Percentiles rank a stretch among this genome's conserved stretches.
phyloP scores from a whole-genome alignment of 2,113 vertebrate species.

The Siniperca chuatsi region DNA sequence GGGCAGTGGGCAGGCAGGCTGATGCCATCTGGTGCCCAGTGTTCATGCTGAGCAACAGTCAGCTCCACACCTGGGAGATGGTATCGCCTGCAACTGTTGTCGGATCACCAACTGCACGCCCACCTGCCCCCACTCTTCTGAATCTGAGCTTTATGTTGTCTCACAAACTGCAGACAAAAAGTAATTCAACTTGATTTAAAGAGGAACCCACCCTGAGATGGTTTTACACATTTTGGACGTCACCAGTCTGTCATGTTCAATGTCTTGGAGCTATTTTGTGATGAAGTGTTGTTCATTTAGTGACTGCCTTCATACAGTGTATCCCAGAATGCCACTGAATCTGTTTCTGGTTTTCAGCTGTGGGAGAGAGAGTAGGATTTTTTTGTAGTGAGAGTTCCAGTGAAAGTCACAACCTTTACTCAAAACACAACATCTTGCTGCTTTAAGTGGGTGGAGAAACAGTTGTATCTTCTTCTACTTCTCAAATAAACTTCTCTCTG shows the following conservation, averaged over 20 bases:
- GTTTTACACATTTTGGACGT: conserved; percentile 8
- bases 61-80: conserved; percentile 75
- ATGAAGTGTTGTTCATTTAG: neutral
- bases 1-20: conserved; percentile 49
- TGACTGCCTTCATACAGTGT: neutral
- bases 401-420: neutral
- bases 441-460: conserved; percentile 9
- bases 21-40: conserved; percentile 74
- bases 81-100: conserved; percentile 66
- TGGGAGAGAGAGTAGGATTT: neutral
- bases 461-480: neutral
- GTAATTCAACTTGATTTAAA: conserved; percentile 20
- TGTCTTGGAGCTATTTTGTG: neutral
- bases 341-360: conserved; percentile 9
- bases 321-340: neutral
- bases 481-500: neutral
- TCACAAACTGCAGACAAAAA: neutral
- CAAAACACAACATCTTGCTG: neutral
- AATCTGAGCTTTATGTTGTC: conserved; percentile 10
- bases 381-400: neutral
- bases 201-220: neutral
- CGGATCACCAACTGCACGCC: conserved; percentile 69
- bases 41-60: conserved; percentile 70
- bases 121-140: conserved; percentile 66
- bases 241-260: neutral